phyloP scores from a whole-genome alignment of 1,140 invertebrate species.

The Danaus plexippus region DNA sequence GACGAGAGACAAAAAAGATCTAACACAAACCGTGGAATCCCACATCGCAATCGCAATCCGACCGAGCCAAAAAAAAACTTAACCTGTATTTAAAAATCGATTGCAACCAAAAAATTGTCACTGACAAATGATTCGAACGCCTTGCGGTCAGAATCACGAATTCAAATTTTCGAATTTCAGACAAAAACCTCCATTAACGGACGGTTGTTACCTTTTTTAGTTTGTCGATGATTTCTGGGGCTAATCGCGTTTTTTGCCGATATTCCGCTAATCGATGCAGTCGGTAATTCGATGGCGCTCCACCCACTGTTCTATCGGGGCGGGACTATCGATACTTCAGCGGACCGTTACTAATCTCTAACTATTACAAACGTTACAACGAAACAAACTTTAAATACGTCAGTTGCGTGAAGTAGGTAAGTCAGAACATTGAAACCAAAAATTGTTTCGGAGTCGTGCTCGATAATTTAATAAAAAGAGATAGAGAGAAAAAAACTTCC shows the following conservation, averaged over 20 bases:
- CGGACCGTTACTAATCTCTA: conserved; percentile 32
- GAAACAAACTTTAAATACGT: not conserved
- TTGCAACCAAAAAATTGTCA: conserved; percentile 69
- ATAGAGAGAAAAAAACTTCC: conserved; percentile 36
- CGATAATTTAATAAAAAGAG: conserved; percentile 62
- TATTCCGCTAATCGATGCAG: conserved; percentile 60
- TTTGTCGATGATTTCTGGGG: conserved; percentile 59
- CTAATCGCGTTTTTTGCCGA: conserved; percentile 66
- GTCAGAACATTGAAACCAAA: not conserved
- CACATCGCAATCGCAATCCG: conserved; percentile 16
- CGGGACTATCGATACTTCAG: conserved; percentile 57
- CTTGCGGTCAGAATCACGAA: conserved; percentile 67
- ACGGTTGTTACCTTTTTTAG: conserved; percentile 60
- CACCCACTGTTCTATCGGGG: conserved; percentile 55
- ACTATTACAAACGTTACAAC: conserved; percentile 5
- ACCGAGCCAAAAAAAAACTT: conserved; percentile 38
- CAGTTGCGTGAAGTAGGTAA: conserved; percentile 1
- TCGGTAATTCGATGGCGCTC: conserved; percentile 62
- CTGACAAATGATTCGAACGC: conserved; percentile 69
- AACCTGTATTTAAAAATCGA: conserved; percentile 68
- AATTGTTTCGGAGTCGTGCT: conserved; percentile 20
- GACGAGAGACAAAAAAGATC: conserved; percentile 9
- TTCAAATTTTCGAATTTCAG: conserved; percentile 67
- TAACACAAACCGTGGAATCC: conserved; percentile 29
- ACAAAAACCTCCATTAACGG: conserved; percentile 67